phyloP scores from a whole-genome alignment of 2,888 invertebrate species.

The Tricholauxania praeusta region DNA sequence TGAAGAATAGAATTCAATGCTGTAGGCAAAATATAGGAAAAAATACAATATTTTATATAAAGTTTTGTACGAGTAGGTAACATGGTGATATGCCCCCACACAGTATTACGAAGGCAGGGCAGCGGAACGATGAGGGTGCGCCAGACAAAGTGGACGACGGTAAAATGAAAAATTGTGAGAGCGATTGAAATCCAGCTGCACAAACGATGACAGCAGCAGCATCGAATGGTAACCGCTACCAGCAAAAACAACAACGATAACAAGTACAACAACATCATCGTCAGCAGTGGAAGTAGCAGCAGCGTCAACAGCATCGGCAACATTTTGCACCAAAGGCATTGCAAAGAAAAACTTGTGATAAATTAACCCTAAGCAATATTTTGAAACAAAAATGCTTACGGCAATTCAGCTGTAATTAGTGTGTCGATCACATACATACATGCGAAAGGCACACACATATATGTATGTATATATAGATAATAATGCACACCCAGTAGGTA shows the following conservation, averaged over 20 bases:
- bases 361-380: conserved; percentile 60
- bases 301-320: conserved; percentile 46
- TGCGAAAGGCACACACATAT: conserved; percentile 32
- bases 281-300: conserved; percentile 39
- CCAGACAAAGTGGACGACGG: conserved; percentile 16
- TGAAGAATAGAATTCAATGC: conserved; percentile 47
- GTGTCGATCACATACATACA: conserved; percentile 40
- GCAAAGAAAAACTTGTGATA: conserved; percentile 67
- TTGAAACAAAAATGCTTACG: conserved; percentile 59
- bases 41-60: not conserved
- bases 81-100: no score
- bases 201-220: conserved; percentile 30
- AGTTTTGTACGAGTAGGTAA: not conserved
- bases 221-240: conserved; percentile 50
- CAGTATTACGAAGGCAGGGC: no score
- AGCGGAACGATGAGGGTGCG: no score
- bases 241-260: conserved; percentile 47
- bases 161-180: not conserved
- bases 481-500: conserved; percentile 1
- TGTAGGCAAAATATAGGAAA: conserved; percentile 37
- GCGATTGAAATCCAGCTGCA: conserved; percentile 27
- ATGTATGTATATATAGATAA: conserved; percentile 8
- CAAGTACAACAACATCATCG: conserved; percentile 46
- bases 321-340: conserved; percentile 59
- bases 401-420: conserved; percentile 64